Conservation (phyloP, 2,888 invertebrate genomes). For the Cloeon dipterum region DNA sequence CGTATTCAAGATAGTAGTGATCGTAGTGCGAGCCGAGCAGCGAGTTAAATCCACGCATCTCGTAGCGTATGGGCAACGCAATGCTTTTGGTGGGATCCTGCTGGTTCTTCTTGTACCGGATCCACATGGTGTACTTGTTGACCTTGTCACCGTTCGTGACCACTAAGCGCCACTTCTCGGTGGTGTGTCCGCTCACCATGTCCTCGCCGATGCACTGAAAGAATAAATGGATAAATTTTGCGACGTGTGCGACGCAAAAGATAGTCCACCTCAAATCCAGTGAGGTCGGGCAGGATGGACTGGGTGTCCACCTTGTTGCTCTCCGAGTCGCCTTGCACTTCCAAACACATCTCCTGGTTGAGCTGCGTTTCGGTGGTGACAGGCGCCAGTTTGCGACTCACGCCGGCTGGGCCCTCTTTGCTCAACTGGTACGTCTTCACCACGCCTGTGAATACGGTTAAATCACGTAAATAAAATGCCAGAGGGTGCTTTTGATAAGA, state of each 20-base stretch:
- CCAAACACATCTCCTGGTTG: conserved; percentile 58
- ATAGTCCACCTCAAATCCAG: conserved; percentile 35
- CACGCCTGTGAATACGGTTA: conserved; percentile 29
- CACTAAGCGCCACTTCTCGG: conserved; percentile 56
- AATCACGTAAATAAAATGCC: neutral
- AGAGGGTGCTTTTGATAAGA: neutral
- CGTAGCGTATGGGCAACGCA: conserved; percentile 31
- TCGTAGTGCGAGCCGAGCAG: conserved; percentile 90
- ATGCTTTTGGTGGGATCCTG: conserved; percentile 8
- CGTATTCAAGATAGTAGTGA: conserved; percentile 74
- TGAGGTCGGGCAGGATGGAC: conserved; percentile 57
- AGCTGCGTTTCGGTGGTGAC: conserved; percentile 48
- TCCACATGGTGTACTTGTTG: conserved; percentile 77
- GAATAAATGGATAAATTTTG: conserved; percentile 9
- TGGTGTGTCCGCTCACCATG: conserved; percentile 39
- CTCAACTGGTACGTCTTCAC: conserved; percentile 75
- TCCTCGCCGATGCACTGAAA: conserved; percentile 32
- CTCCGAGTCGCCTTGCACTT: conserved; percentile 46
- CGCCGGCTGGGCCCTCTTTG: conserved; percentile 35
- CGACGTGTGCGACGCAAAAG: neutral
- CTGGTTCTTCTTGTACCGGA: conserved; percentile 36
- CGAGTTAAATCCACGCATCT: conserved; percentile 84
- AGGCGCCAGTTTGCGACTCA: conserved; percentile 62
- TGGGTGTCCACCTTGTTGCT: conserved; percentile 40
- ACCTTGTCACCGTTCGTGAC: conserved; percentile 49